phyloP scores from a whole-genome alignment of 2,797 vertebrate genomes.

The Schizopygopsis malacanthus region DNA sequence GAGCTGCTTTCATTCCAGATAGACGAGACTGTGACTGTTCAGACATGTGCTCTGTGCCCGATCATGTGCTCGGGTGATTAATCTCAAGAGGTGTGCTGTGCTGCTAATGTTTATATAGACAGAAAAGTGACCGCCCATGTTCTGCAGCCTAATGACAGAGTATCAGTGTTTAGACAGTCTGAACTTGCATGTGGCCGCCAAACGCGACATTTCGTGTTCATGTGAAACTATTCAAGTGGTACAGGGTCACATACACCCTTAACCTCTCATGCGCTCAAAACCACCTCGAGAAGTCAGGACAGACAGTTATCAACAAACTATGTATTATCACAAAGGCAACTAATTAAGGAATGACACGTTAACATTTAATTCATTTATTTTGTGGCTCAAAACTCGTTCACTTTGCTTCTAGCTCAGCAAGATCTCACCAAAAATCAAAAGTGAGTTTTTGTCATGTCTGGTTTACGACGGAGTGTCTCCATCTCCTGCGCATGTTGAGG shows the following conservation, averaged over 20 bases:
- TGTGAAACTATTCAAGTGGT: neutral
- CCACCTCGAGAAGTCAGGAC: neutral
- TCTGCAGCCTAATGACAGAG: constrained; percentile 18
- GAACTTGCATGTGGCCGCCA: constrained; percentile 8
- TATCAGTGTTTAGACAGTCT: neutral
- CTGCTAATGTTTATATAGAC: constrained; percentile 63
- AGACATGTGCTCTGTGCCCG: constrained; percentile 2
- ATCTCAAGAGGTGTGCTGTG: constrained; percentile 33
- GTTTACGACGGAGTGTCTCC: neutral
- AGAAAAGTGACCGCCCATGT: constrained; percentile 74
- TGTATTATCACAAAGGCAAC: neutral
- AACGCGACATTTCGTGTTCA: constrained; percentile 8
- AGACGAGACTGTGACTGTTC: neutral
- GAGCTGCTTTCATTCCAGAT: neutral
- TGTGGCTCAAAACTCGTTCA: neutral
- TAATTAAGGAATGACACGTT: neutral
- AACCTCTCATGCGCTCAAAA: neutral
- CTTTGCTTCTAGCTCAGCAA: too few relatives aligned
- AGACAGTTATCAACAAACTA: neutral
- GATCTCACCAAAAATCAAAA: neutral
- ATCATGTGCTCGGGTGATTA: constrained; percentile 26
- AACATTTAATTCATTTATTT: neutral
- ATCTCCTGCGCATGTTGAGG: neutral
- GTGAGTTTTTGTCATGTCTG: neutral
- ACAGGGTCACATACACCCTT: neutral